Evolutionary conservation across 2,113 vertebrate species (phyloP).

Genomic region (Apteryx owenii): DNA sequence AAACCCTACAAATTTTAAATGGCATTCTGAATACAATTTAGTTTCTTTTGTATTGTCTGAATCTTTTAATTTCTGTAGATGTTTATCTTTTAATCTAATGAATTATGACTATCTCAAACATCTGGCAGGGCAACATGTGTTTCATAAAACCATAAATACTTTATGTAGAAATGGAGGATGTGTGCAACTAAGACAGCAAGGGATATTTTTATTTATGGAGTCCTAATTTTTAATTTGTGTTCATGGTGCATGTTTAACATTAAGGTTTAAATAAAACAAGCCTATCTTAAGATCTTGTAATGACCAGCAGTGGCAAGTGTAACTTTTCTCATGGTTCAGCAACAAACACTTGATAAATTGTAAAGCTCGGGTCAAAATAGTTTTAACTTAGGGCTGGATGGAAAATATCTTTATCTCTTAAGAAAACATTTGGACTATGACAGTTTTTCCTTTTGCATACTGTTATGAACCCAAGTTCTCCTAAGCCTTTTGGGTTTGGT

Average conservation of each 20-base stretch:
- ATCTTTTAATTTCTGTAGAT: not conserved
- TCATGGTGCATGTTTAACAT: not conserved
- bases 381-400: not conserved
- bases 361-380: not conserved
- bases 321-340: not conserved
- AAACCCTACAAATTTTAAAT: not conserved
- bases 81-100: not conserved
- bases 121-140: not conserved
- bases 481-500: not conserved
- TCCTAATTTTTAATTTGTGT: not conserved
- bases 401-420: not conserved
- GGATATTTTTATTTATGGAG: not conserved
- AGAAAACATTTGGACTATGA: not conserved
- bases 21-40: not conserved
- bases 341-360: not conserved
- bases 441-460: not conserved
- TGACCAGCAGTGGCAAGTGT: not conserved
- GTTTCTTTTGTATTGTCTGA: not conserved
- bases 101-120: not conserved
- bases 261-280: not conserved
- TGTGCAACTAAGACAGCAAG: not conserved
- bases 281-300: not conserved
- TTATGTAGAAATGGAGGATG: not conserved
- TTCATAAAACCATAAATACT: constrained; percentile 2
- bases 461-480: not conserved